Base-by-base conservation (phyloP, 53 echinoderm and acorn worm genomes). In the Patiria pectinifera region DNA sequence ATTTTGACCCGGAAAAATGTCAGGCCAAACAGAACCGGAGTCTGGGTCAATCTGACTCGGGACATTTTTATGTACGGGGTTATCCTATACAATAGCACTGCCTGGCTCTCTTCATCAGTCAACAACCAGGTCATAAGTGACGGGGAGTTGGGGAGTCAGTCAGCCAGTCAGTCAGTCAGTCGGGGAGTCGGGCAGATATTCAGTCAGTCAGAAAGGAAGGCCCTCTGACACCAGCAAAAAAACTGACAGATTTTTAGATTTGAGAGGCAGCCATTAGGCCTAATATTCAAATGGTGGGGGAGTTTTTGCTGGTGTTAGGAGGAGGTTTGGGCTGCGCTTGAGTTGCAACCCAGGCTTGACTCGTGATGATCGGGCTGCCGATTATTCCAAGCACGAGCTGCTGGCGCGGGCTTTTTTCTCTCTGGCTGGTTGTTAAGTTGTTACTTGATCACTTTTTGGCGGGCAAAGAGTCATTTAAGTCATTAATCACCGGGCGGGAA, bases 391-490 rank as follows among this genome's bases (percentile, higher is more conserved):
- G 80, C 90, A 90, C 90, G 90, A 81, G 13, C 66, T 23, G 13
- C 66, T 23, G 48, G 81, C 24, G 63, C 48, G 81, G 16, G 2
- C 53, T 53, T 53, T 53, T 53, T 53, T 53, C 59, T 60, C 62
- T 66, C 80, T 13, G 80, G 46, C 48, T 66, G 69, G 66, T 81
- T 63, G 80, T 69, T 48, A 81, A 80, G 80, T 90, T 90, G 90
- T 90, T 90, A 81, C 90, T 80, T 69, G 90, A 90, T 90, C 80
- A 81, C 69, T 90, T 81, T 78, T 80, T 66, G 80, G 60, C 78
- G 60, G 89, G 89, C 78, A 90, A 90, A 80, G 80, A 90, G 80
- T 90, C 88, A 77, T 88, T 88, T 78, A 78, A 59, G 78, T 78
- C 77, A 88, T 88, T 88, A 78, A 88, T 88, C 88, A 88, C 35